Base-by-base conservation (phyloP, 2,888 invertebrate species). In the Theodoxus fluviatilis region DNA sequence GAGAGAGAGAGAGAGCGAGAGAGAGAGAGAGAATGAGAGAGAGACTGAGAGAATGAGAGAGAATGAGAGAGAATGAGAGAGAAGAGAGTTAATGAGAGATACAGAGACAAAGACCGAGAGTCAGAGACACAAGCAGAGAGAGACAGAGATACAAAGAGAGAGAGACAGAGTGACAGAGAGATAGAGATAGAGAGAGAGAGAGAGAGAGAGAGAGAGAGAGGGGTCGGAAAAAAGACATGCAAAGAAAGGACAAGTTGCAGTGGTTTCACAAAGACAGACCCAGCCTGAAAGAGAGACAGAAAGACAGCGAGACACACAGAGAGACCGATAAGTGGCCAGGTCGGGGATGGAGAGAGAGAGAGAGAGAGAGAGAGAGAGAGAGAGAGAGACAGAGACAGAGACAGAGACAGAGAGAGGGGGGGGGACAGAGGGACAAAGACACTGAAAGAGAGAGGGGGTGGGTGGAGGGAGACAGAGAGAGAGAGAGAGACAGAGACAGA, bases 331-430 rank as follows among this genome's bases (percentile, higher is more conserved):
- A 55, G 57, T 57, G 25, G 9, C 3, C 15, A 33, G 3, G 57
- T 57, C 15, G 38, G 2, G 22, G 15, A 7, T 2, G n/a, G 22
- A 1, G 31, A 33, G 59, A n/a, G 6, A 59, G 6, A 59, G 33
- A 59, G 33, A 33, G 59, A 59, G 59, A 59, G 59, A 59, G 59
- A 59, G 33, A 59, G 33, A 59, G 59, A 59, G 59, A 59, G 31
- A 59, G 59, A 59, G 59, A 59, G 59, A 59, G 59, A 59, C 35
- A 57, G 57, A 57, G 57, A 57, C 31, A 57, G 57, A 57, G 57
- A 57, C 31, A 57, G 57, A 57, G 57, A 57, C 31, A 57, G 57
- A 57, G 57, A 57, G 57, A 57, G 57, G 31, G 57, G 31, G 57
- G 31, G 57, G 31, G 57, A 57, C 31, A 57, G 57, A 57, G 57